These are phyloP conservation scores for Tachysurus vachellii DNA, from an alignment of 2,113 vertebrate genomes.

Conservation along the genomic window DNA sequence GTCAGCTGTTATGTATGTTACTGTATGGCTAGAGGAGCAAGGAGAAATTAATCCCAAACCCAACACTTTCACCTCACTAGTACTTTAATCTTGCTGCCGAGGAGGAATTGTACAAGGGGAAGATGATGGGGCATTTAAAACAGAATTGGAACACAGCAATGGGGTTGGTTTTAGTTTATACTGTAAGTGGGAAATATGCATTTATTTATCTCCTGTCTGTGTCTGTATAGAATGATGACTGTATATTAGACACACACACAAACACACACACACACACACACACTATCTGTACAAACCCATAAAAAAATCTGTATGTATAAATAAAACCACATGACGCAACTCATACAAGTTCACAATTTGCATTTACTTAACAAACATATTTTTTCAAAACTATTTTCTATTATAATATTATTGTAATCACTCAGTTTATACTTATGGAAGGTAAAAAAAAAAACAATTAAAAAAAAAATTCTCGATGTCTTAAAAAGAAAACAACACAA, in stretches of 20 bases:
- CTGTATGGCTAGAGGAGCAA: background rate
- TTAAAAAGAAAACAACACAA: conserved; percentile 56
- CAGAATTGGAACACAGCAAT: conserved; percentile 19
- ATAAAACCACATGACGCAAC: conserved; percentile 38
- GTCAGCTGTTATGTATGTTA: background rate
- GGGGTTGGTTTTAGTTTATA: conserved; percentile 54
- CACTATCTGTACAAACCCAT: conserved; percentile 36
- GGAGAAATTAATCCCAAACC: background rate
- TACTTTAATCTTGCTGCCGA: background rate
- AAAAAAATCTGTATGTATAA: conserved; percentile 46
- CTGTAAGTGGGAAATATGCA: conserved; percentile 42
- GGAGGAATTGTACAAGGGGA: background rate
- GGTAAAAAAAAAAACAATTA: conserved; percentile 48
- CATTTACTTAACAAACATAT: conserved; percentile 62
- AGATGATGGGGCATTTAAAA: conserved; percentile 2
- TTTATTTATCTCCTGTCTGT: conserved; percentile 66
- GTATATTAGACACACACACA: conserved; percentile 3
- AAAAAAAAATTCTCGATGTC: conserved; percentile 62
- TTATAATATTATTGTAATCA: conserved; percentile 75
- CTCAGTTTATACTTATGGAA: conserved; percentile 72
- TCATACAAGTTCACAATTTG: conserved; percentile 59
- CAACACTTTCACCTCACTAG: background rate
- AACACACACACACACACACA: background rate
- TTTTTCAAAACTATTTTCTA: conserved; percentile 70
- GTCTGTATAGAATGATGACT: conserved; percentile 41